Base-by-base conservation (phyloP, 2,797 vertebrate species). In the Sarcophilus harrisii region DNA sequence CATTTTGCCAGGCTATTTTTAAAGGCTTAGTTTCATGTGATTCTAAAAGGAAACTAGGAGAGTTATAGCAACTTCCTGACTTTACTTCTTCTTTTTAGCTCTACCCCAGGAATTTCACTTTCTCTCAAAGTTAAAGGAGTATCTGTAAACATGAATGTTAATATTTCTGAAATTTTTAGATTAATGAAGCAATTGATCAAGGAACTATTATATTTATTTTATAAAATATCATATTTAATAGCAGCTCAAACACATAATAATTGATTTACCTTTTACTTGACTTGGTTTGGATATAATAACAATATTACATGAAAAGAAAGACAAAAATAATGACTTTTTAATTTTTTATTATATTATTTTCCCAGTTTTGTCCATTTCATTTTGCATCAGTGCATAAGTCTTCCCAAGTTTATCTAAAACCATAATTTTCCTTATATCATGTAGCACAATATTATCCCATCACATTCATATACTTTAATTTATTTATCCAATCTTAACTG, bases 111-210 rank as follows among this genome's bases (percentile, higher is more conserved):
- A 54, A 54, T 9, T 54, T 54, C 52, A 54, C 30, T 90, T 92
- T 97, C 4, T 49, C 49, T 49, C 10, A 93, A 93, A 62, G 29
- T 27, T 59, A 73, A 93, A 73, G n/a, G 59, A 90, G 28, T 55
- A 60, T 57, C 38, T 59, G 38, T 16, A 28, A 55, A 57, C 32
- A 49, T 49, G 49, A 49, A 49, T 93, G 5, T 91, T 5, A 2
- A 91, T 14, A n/a, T 55, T 81, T 92, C 54, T 57, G 5, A 93
- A n/a, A n/a, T 96, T 95, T 94, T n/a, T 14, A 94, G 92, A 94
- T 60, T 45, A 92, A 90, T 90, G 16, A 12, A 81, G 0, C 92
- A 45, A 29, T 58, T 54, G 6, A 13, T 62, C 45, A 94, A 93
- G 58, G 60, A 49, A 92, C 28, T 58, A n/a, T 59, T 13, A 0